Conservation (phyloP, 2,113 vertebrate genomes). For the Thomomys bottae region DNA sequence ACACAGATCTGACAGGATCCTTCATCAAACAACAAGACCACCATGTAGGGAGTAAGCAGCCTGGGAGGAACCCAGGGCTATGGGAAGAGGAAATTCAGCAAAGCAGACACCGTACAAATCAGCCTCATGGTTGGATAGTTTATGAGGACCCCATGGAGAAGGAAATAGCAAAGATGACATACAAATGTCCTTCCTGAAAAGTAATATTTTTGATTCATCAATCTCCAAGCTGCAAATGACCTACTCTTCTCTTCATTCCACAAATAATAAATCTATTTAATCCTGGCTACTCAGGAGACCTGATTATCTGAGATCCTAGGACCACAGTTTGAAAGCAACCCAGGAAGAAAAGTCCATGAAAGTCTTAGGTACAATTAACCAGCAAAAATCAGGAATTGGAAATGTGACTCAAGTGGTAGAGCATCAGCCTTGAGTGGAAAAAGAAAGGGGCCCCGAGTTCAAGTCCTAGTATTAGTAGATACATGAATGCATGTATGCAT, state of each 20-base stretch:
- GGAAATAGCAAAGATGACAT: not conserved
- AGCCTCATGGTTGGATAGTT: not conserved
- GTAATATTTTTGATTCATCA: not conserved
- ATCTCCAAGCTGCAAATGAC: not conserved
- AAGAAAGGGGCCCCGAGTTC: too few relatives aligned
- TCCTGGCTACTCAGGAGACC: too few relatives aligned
- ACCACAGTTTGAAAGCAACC: too few relatives aligned
- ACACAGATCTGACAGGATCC: not conserved
- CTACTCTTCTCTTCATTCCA: not conserved
- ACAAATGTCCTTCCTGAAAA: not conserved
- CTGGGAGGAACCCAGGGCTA: rapidly evolving
- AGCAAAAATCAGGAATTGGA: too few relatives aligned
- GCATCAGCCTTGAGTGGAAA: too few relatives aligned
- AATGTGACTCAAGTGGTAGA: too few relatives aligned
- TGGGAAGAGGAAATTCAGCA: not conserved
- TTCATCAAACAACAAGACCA: constrained; percentile 34
- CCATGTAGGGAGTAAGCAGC: not conserved
- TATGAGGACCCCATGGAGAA: not conserved
- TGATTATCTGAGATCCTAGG: too few relatives aligned
- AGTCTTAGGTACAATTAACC: too few relatives aligned
- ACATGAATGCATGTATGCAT: too few relatives aligned
- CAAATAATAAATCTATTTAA: not conserved
- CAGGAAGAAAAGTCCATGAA: too few relatives aligned
- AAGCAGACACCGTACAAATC: not conserved
- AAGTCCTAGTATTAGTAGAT: too few relatives aligned